Evolutionary conservation across 2,797 vertebrate genomes (phyloP).

Genomic region (Ispidina picta): DNA sequence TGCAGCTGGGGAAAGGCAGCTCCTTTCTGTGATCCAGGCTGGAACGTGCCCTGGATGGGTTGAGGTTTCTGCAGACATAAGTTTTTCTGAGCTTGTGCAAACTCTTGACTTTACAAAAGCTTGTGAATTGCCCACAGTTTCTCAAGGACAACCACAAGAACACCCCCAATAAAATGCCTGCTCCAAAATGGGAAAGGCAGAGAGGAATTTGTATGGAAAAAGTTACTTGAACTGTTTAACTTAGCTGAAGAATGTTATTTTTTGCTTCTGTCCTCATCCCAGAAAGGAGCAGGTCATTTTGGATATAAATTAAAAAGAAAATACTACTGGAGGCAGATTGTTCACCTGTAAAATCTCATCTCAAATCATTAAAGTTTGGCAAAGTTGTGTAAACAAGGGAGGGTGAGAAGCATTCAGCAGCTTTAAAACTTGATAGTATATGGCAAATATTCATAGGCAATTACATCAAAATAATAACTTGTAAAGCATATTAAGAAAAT

Average conservation of each 20-base stretch:
- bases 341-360: conserved; percentile 53
- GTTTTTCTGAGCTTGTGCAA: neutral
- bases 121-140: neutral
- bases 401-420: neutral
- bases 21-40: neutral
- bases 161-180: neutral
- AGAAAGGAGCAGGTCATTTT: neutral
- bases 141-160: neutral
- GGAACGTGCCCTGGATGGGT: rapidly evolving
- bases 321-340: neutral
- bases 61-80: neutral
- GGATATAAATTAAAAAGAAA: conserved; percentile 19
- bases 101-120: neutral
- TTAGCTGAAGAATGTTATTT: neutral
- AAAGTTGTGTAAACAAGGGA: conserved; percentile 15
- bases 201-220: neutral
- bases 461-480: conserved; percentile 10
- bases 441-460: neutral
- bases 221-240: neutral
- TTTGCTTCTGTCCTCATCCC: neutral
- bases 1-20: neutral
- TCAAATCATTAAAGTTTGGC: conserved; percentile 49
- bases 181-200: neutral
- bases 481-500: neutral
- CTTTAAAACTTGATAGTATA: neutral